phyloP scores from a whole-genome alignment of 2,888 invertebrate genomes.

The Saturnia japonica region DNA sequence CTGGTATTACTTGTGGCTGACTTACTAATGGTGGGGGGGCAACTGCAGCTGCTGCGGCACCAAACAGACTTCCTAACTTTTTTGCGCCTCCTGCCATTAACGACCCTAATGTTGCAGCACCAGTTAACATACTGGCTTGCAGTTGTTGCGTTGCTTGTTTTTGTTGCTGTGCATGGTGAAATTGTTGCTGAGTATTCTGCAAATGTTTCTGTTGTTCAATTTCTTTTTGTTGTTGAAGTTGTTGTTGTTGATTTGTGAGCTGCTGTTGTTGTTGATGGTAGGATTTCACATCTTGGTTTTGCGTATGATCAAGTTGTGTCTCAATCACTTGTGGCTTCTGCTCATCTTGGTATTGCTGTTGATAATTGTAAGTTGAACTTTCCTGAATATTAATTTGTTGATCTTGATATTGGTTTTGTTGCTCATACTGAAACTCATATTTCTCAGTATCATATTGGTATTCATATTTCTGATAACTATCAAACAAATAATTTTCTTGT shows the following conservation, averaged over 20 bases:
- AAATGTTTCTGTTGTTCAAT: constrained; percentile 40
- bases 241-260: constrained; percentile 43
- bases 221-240: constrained; percentile 44
- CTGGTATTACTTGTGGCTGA: constrained; percentile 47
- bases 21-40: constrained; percentile 57
- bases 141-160: constrained; percentile 68
- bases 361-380: constrained; percentile 44
- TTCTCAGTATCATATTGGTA: constrained; percentile 42
- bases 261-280: constrained; percentile 41
- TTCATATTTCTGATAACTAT: constrained; percentile 58
- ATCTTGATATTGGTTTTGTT: constrained; percentile 45
- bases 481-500: constrained; percentile 54
- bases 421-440: constrained; percentile 41
- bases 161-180: constrained; percentile 57
- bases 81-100: constrained; percentile 78
- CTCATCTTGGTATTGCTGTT: constrained; percentile 38
- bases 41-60: constrained; percentile 76
- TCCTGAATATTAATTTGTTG: constrained; percentile 42
- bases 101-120: constrained; percentile 75
- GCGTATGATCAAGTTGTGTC: constrained; percentile 44
- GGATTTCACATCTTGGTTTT: constrained; percentile 38
- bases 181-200: constrained; percentile 49
- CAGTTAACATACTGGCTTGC: constrained; percentile 69
- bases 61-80: constrained; percentile 75
- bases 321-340: constrained; percentile 39